A percentile compares a stretch with the other conserved stretches of the same genome.
Conservation (phyloP, 2,113 vertebrate species). For the Butorides virescens region DNA sequence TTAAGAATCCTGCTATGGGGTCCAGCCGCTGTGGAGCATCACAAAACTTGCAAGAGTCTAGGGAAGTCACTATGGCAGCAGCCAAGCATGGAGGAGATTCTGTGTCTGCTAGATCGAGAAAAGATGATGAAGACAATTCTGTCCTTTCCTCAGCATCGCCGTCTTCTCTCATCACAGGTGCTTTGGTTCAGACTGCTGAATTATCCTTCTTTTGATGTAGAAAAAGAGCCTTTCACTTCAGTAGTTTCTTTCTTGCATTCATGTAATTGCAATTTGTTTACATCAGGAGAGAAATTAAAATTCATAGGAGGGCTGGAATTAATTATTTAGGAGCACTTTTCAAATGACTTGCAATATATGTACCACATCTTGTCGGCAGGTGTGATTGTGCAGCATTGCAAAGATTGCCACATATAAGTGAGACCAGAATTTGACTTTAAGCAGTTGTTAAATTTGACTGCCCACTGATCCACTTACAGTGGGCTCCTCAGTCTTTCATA, state of each 20-base stretch:
- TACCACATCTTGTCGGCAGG: background rate
- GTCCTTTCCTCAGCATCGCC: slow-evolving; percentile 85
- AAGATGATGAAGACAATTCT: slow-evolving; percentile 84
- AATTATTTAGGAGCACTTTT: background rate
- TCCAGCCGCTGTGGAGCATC: slow-evolving; percentile 89
- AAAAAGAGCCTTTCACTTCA: background rate
- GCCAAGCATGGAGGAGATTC: slow-evolving; percentile 83
- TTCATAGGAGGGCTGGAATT: background rate
- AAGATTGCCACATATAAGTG: background rate
- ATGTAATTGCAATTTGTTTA: background rate
- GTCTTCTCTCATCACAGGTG: slow-evolving; percentile 81
- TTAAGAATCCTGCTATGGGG: slow-evolving; percentile 90
- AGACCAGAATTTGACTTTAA: background rate
- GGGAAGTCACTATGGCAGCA: slow-evolving; percentile 94
- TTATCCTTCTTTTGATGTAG: background rate
- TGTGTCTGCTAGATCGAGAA: slow-evolving; percentile 84
- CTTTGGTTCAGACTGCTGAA: background rate
- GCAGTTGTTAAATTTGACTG: background rate
- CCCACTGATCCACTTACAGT: background rate
- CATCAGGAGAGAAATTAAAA: background rate
- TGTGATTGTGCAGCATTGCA: background rate
- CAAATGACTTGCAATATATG: background rate
- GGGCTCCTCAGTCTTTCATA: background rate
- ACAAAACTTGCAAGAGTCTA: slow-evolving; percentile 88
- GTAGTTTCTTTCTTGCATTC: background rate